Evolutionary conservation across 2,888 invertebrate genomes (phyloP).

Genomic region (Cheilosia variabilis): DNA sequence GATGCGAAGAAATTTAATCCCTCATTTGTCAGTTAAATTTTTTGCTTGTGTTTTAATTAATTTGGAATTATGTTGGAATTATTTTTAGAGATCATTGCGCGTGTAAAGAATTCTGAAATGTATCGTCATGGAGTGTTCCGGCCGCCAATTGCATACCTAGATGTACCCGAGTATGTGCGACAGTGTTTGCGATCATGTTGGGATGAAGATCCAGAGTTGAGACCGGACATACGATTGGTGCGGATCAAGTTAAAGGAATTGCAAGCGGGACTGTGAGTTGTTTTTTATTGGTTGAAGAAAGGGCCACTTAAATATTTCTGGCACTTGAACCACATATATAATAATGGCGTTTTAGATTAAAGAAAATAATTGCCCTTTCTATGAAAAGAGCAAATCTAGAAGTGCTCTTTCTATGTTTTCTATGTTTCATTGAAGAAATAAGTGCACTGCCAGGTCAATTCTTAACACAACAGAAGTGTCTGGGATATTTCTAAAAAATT

Average conservation of each 20-base stretch:
- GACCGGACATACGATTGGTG: constrained; percentile 91
- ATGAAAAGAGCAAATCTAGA: too few relatives aligned
- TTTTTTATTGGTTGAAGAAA: neutral
- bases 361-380: too few relatives aligned
- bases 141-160: constrained; percentile 87
- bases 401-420: too few relatives aligned
- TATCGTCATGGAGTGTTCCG: constrained; percentile 85
- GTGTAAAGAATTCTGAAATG: constrained; percentile 85
- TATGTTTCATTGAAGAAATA: too few relatives aligned
- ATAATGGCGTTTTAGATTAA: too few relatives aligned
- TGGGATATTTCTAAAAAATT: too few relatives aligned
- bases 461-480: too few relatives aligned
- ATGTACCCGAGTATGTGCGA: constrained; percentile 89
- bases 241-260: constrained; percentile 91
- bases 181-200: constrained; percentile 91
- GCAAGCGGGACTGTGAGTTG: constrained; percentile 87
- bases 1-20: neutral
- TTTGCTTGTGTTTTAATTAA: neutral
- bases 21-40: constrained; percentile 9
- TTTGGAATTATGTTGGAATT: constrained; percentile 1
- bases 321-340: too few relatives aligned
- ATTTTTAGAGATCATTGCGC: constrained; percentile 86
- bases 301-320: too few relatives aligned
- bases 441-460: too few relatives aligned
- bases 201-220: constrained; percentile 90